Evolutionary conservation across 2,113 vertebrate species (phyloP), one percentile per base, ranked within the genome.

Genomic region (Melanerpes formicivorus): DNA sequence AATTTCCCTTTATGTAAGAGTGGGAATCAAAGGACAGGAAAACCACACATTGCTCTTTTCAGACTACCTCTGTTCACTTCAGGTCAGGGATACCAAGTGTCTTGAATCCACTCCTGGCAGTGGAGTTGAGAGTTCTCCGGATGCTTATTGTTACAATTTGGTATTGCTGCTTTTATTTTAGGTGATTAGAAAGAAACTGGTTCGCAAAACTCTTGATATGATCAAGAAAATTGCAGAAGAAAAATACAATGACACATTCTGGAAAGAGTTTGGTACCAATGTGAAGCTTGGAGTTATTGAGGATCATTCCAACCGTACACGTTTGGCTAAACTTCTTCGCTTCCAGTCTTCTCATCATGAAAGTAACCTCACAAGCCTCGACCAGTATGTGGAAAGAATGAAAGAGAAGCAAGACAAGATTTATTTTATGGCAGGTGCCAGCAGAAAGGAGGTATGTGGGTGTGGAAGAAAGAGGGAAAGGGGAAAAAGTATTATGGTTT

Each of bases 381-480:
- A 99, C 95, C 98, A 99, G 70, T 99, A 99, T 73, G 98, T 99
- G 91, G 99, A 99, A 97, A 98, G 99, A 95, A 99, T 99, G 99
- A 99, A 99, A 92, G 99, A 99, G 79, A 99, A 99, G 95, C 99
- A 99, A 93, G 99, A 99, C 92, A 99, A 99, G 96, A 99, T 99
- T 91, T 99, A 99, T 89, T 99, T 99, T 94, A 99, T 99, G 99
- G 99, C 99, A 74, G 99, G 99, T 48, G 96, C 99, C 89, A 99
- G 97, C 97, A 98, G 98, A 87, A 99, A 99, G 93, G 99, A 99
- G 99, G 99, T 99, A 64, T 70, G 91, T 56, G 30, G 82, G 30
- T 1, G 1, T 26, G n/a, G 65, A 79, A 64, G 25, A 80, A 44
- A 18, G 18, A 60, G 15, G 18, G 5, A 34, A 14, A 3, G 26